Percentiles rank a stretch among this genome's conserved stretches.
Evolutionary conservation across 2,797 vertebrate genomes (phyloP).

Genomic region (Sebastes baramenuke): DNA sequence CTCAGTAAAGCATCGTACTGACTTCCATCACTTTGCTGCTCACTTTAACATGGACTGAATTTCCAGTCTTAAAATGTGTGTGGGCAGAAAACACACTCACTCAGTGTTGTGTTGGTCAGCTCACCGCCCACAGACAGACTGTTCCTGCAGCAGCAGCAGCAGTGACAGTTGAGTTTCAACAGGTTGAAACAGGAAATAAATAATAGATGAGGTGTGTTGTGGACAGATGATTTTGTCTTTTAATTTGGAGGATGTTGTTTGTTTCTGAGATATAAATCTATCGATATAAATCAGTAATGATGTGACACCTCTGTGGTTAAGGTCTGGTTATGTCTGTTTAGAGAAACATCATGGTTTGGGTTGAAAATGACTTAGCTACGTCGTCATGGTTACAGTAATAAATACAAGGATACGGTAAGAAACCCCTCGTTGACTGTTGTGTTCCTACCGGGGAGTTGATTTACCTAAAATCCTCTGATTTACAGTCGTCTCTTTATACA

Average conservation of each 20-base stretch:
- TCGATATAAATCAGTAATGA: background rate
- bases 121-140: background rate
- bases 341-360: background rate
- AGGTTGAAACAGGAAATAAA: background rate
- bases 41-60: background rate
- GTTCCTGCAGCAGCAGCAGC: background rate
- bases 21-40: background rate
- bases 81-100: background rate
- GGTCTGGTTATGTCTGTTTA: background rate
- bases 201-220: background rate
- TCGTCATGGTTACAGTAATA: background rate
- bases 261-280: background rate
- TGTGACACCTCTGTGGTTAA: background rate
- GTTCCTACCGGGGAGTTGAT: no score
- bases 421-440: background rate
- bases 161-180: background rate
- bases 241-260: background rate
- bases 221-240: no score
- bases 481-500: no score
- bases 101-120: background rate
- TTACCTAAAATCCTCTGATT: no score
- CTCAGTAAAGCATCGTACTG: background rate
- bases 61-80: background rate
- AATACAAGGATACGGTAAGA: background rate
- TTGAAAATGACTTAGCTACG: background rate